These are phyloP conservation scores for Plebejus argus DNA, from an alignment of 2,888 invertebrate species.

Conservation along the genomic window DNA sequence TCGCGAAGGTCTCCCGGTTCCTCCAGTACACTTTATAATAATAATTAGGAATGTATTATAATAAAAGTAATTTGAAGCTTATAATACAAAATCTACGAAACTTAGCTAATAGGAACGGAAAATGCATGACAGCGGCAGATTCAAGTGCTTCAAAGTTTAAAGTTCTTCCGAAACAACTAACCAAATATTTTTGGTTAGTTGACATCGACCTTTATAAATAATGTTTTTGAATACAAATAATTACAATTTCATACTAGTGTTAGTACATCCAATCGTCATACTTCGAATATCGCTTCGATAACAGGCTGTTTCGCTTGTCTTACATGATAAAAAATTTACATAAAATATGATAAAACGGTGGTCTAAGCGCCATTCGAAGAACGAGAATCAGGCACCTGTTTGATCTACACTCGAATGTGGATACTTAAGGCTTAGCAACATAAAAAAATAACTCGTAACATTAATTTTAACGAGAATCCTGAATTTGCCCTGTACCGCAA, in stretches of 20 bases:
- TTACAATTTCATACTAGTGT: neutral
- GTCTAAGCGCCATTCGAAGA: no score
- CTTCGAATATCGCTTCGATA: no score
- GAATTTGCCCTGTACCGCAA: neutral
- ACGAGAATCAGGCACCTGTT: no score
- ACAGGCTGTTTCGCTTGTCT: no score
- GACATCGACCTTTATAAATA: neutral
- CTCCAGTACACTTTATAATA: neutral
- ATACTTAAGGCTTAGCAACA: no score
- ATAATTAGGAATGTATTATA: constrained; percentile 8
- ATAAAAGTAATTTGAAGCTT: neutral
- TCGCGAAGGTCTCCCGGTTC: neutral
- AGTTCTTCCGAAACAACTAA: neutral
- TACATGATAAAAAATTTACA: no score
- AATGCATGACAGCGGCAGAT: neutral
- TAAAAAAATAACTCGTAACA: neutral
- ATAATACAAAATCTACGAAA: neutral
- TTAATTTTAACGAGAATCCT: neutral
- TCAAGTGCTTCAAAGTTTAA: neutral
- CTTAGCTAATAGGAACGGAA: constrained; percentile 29
- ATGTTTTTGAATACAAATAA: neutral
- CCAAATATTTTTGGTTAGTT: no score
- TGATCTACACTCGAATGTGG: no score
- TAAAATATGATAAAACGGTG: no score
- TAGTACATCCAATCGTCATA: no score